Evolutionary conservation across 2,888 invertebrate genomes (phyloP).

Genomic region (Helicoverpa assulta): DNA sequence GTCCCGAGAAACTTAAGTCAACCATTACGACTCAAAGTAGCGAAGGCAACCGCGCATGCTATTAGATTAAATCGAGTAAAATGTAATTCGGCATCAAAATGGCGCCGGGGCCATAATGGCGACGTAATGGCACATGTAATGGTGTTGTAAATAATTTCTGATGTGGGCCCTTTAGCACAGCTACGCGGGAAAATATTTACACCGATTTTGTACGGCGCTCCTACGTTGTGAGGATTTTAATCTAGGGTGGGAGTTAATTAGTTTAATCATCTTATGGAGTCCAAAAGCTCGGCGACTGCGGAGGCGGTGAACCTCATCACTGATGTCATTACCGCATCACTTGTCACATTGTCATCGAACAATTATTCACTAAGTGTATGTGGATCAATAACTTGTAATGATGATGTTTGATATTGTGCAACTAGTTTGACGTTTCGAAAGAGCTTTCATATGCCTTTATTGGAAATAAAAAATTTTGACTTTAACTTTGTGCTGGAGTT

Average conservation of each 20-base stretch:
- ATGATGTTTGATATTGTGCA: neutral
- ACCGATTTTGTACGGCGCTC: slow-evolving; percentile 36
- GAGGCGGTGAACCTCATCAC: slow-evolving; percentile 10
- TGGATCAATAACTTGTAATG: neutral
- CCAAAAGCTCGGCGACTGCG: slow-evolving; percentile 26
- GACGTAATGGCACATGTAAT: slow-evolving; percentile 79
- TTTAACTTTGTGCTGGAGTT: too few species aligned
- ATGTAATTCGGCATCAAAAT: slow-evolving; percentile 78
- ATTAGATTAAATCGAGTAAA: slow-evolving; percentile 78
- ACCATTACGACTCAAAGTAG: slow-evolving; percentile 69
- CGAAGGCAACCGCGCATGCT: slow-evolving; percentile 70
- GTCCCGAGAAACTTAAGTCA: slow-evolving; percentile 64
- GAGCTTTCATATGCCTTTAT: too few species aligned
- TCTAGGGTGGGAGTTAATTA: slow-evolving; percentile 51
- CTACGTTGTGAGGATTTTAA: slow-evolving; percentile 42
- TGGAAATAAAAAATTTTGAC: too few species aligned
- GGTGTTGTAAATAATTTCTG: slow-evolving; percentile 76
- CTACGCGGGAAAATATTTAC: slow-evolving; percentile 48
- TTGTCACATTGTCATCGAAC: slow-evolving; percentile 4
- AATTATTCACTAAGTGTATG: neutral
- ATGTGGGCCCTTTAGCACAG: slow-evolving; percentile 38
- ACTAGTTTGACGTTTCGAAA: too few species aligned
- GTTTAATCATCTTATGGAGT: slow-evolving; percentile 56
- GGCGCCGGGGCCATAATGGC: slow-evolving; percentile 71
- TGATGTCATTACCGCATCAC: neutral